phyloP scores from a whole-genome alignment of 2,888 invertebrate species.

The Tenthredo livida region DNA sequence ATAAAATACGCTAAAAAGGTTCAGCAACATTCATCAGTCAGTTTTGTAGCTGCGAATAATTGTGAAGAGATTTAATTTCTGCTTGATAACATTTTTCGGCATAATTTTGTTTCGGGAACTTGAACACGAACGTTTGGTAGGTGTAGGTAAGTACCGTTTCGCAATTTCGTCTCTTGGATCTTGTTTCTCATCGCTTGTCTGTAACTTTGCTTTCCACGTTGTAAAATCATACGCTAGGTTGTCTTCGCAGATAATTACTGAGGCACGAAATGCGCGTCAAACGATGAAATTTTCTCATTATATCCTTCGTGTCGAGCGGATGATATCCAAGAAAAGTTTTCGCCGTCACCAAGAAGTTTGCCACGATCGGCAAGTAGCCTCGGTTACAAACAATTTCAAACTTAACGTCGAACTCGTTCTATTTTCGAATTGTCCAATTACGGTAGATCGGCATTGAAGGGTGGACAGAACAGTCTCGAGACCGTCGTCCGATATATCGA shows the following conservation, averaged over 20 bases:
- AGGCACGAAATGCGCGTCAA: conserved; percentile 44
- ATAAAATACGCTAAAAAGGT: neutral
- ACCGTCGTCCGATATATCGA: neutral
- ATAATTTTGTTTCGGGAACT: conserved; percentile 29
- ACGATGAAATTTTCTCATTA: conserved; percentile 45
- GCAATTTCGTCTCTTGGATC: conserved; percentile 4
- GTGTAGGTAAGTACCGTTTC: neutral
- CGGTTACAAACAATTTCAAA: conserved; percentile 37
- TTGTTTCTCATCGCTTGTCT: neutral
- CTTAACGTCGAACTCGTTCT: conserved; percentile 16
- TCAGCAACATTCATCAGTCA: neutral
- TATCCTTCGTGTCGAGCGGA: conserved; percentile 19
- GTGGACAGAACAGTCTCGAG: neutral
- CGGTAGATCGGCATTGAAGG: neutral
- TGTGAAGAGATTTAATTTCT: neutral
- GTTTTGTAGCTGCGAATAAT: neutral
- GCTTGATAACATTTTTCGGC: neutral
- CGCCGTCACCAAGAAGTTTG: neutral
- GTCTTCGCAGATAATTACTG: conserved; percentile 29
- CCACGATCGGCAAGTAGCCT: neutral
- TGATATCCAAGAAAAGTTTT: conserved; percentile 34
- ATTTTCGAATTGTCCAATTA: conserved; percentile 23
- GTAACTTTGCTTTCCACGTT: neutral
- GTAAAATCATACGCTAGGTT: conserved; percentile 33
- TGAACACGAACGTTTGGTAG: neutral